Base-by-base conservation (phyloP, 2,797 vertebrate genomes). In the Trachops cirrhosus region DNA sequence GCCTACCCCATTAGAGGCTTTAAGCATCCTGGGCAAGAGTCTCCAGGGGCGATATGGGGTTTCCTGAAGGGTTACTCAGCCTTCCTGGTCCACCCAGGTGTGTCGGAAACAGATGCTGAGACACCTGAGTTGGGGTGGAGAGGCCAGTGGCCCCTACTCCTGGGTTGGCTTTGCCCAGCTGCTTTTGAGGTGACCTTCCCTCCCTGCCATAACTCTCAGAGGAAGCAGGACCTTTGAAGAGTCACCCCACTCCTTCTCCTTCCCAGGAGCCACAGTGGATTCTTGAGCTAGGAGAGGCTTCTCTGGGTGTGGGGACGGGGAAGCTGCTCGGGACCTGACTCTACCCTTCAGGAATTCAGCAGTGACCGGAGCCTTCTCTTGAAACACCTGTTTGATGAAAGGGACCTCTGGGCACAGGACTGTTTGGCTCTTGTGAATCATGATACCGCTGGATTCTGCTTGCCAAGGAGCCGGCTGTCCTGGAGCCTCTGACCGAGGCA, bases 271-370 rank as follows among this genome's bases (percentile, higher is more conserved):
- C 24, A n/a, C 8, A 22, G 79, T 78, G 95, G 95, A 97, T 98
- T 98, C 97, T 97, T 97, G 93, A 94, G 39, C 48, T 87, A 97
- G 97, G 96, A 98, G 97, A 96, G 96, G 97, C 93, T 86, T 1
- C 70, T 50, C 75, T 91, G 95, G 97, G 96, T 1, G 83, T 97
- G 95, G 94, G 88, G 85, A 89, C 83, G 22, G 90, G 89, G 74
- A 83, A 89, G 52, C 88, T 67, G 29, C 22, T 26, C 62, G 92
- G 79, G 39, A 68, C 91, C 92, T 97, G 97, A 97, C 93, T 94
- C 89, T 95, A 50, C 79, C 21, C 78, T 68, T 97, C 73, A 98
- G 95, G 97, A 97, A 98, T 97, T 86, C 71, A 46, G 75, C 83
- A 70, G 92, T 95, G 62, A 92, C 91, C 0, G 3, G 94, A 71